Base-by-base conservation (phyloP, 2,797 vertebrate genomes). In the Bradypodion ventrale region DNA sequence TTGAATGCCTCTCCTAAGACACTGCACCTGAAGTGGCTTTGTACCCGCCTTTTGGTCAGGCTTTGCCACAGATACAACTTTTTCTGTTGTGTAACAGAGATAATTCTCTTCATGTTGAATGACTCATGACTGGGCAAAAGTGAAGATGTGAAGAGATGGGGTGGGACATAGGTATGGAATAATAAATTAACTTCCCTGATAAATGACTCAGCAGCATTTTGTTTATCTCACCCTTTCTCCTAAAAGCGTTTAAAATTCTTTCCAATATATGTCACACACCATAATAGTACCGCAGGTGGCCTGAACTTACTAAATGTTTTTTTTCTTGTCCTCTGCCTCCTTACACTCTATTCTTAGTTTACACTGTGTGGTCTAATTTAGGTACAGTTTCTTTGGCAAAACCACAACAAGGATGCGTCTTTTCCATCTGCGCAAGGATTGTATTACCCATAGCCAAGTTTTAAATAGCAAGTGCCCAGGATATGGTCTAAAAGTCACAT, bases 141-240 rank as follows among this genome's bases (percentile, higher is more conserved):
- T 75, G 73, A 32, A 85, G 80, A 75, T 16, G 7, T 12, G 25
- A 85, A 85, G 88, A 44, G 46, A 37, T 86, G 82, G 63, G 83
- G 42, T 16, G 3, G n/a, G 10, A 23, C 56, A 35, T 76, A 32
- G 74, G 82, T 87, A 85, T 77, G 8, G 35, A 81, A 89, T 77
- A 79, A 56, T 88, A n/a, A 49, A 19, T 32, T 73, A 13, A 81
- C 82, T 90, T 88, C 44, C 42, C 32, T 23, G 66, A 74, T 75
- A 88, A 87, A 79, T 92, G 88, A 91, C 86, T 92, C 89, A 94
- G 83, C 83, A 60, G 78, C 60, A 82, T n/a, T 83, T 85, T 82
- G 82, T 0, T 0, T 76, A 86, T 87, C 84, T 74, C 0, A 78
- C 74, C 75, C 87, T 78, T 88, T 65, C 70, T 92, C 76, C 83